Conservation (phyloP, 2,888 invertebrate species). For the Eristalis tenax region DNA sequence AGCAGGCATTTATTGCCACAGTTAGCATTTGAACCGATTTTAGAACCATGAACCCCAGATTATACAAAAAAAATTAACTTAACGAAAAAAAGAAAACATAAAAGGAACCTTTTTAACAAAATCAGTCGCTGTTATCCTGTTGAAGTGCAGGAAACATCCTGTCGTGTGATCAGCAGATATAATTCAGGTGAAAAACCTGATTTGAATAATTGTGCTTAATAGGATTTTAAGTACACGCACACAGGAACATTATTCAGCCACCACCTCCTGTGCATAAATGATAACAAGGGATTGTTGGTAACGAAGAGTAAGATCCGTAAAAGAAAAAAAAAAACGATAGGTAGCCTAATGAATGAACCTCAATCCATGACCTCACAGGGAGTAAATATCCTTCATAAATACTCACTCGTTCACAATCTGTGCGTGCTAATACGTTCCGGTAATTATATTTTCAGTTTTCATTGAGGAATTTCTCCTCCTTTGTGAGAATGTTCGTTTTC, state of each 20-base stretch:
- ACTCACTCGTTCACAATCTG: constrained; percentile 42
- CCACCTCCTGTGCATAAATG: constrained; percentile 77
- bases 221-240: constrained; percentile 79
- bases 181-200: constrained; percentile 52
- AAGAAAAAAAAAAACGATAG: constrained; percentile 38
- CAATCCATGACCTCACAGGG: constrained; percentile 65
- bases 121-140: background rate
- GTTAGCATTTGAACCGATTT: background rate
- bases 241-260: constrained; percentile 69
- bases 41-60: background rate
- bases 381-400: constrained; percentile 39
- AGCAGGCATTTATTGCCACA: too few species aligned
- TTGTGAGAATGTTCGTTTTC: background rate
- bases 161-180: constrained; percentile 16
- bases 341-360: constrained; percentile 64
- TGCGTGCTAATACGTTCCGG: constrained; percentile 67
- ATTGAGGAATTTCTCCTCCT: constrained; percentile 45
- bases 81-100: background rate
- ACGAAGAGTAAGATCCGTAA: constrained; percentile 30
- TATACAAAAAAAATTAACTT: background rate
- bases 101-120: background rate
- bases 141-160: constrained; percentile 1
- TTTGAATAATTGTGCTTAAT: constrained; percentile 79
- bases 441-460: constrained; percentile 47
- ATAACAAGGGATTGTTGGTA: constrained; percentile 70